These are phyloP conservation scores for Conopomorpha cramerella DNA, from an alignment of 1,140 invertebrate species.

Conservation along the genomic window DNA sequence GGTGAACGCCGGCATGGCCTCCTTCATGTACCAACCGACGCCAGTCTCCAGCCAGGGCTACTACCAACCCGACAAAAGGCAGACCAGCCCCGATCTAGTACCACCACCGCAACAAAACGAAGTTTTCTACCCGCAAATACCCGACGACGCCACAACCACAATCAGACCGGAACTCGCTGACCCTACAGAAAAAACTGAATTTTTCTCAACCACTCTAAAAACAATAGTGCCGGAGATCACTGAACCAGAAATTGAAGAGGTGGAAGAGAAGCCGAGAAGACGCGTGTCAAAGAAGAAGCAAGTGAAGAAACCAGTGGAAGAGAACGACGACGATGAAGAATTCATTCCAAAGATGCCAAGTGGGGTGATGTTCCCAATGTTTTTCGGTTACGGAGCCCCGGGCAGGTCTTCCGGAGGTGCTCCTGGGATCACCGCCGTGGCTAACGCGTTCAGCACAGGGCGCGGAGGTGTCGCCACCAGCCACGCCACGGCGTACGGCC, in stretches of 20 bases:
- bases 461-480: conserved; percentile 69
- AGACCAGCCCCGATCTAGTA: conserved; percentile 23
- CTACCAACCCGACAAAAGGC: conserved; percentile 36
- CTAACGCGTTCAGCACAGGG: conserved; percentile 71
- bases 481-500: conserved; percentile 71
- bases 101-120: conserved; percentile 35
- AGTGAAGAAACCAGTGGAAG: conserved; percentile 40
- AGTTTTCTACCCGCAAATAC: conserved; percentile 7
- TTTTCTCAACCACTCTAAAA: not conserved
- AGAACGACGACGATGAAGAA: conserved; percentile 46
- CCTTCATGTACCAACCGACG: conserved; percentile 37
- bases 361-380: conserved; percentile 67
- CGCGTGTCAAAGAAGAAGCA: conserved; percentile 36
- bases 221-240: conserved; percentile 20
- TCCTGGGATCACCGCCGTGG: conserved; percentile 64
- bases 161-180: conserved; percentile 24
- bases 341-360: conserved; percentile 23
- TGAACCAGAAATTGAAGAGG: conserved; percentile 36
- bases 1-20: conserved; percentile 33
- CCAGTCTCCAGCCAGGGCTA: conserved; percentile 16
- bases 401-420: conserved; percentile 22
- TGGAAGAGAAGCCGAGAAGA: conserved; percentile 23
- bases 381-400: conserved; percentile 56
- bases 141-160: conserved; percentile 13
- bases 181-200: conserved; percentile 19